Evolutionary conservation across 2,113 vertebrate species (phyloP), one percentile per base, ranked within the genome.

Genomic region (Istiophorus platypterus): DNA sequence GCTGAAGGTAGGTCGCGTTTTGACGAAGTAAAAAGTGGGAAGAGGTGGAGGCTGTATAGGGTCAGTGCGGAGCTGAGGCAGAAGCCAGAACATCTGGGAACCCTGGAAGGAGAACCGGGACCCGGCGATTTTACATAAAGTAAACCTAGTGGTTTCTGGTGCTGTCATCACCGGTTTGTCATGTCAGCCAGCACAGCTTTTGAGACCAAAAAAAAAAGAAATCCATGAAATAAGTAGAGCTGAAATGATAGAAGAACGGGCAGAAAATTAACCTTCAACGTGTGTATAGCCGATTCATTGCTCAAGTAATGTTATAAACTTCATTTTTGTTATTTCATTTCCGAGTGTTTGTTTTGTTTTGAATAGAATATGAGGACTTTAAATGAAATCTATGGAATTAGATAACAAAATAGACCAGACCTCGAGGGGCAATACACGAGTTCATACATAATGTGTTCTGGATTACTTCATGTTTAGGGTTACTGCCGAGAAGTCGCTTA

Each of bases 1-100:
- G 1, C 92, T 99, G 1, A 99, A 99, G 96, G 97, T 99, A 92
- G 64, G 90, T 62, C 10, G 3, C 20, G 1, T 24, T 24, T 10
- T 62, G 4, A 3, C 1, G 7, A 17, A 42, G n/a, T n/a, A n/a
- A 12, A 31, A 4, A 39, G 11, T 2, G 27, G n/a, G 22, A 8
- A 1, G 5, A 65, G 64, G 64, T 18, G n/a, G 20, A 5, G 17
- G 31, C 26, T 18, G 52, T 7, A 2, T n/a, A n/a, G n/a, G 56
- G 2, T 52, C 49, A 26, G 31, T 4, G 63, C 7, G 45, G 22
- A n/a, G 18, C n/a, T 11, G 15, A 34, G 24, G 24, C 12, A 51
- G 0, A 34, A 34, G 24, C 1, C 31, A 14, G 41, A 15, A 45
- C 4, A n/a, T 69, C 34, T 24, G 41, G 24, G 9, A 45, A 15